A percentile compares a stretch with the other conserved stretches of the same genome.
phyloP scores from a whole-genome alignment of 2,888 invertebrate species.

The Julus scandinavius region DNA sequence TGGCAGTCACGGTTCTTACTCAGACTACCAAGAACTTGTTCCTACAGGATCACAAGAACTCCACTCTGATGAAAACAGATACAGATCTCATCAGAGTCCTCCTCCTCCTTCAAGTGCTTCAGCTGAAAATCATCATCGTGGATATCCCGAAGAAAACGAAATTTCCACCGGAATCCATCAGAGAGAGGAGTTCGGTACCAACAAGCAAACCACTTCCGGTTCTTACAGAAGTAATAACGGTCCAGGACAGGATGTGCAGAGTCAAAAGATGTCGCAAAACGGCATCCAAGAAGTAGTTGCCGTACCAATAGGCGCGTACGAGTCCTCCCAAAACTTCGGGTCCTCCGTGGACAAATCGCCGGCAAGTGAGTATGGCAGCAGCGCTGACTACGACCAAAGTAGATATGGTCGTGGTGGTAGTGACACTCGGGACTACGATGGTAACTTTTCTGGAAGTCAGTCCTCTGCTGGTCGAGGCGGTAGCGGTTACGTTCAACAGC shows the following conservation, averaged over 20 bases:
- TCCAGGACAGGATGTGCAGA: not conserved
- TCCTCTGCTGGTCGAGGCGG: not conserved
- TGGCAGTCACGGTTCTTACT: not conserved
- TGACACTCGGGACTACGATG: not conserved
- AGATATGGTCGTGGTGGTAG: slow-evolving; percentile 26
- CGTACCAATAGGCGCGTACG: not conserved
- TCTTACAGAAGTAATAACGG: not conserved
- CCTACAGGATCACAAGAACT: not conserved
- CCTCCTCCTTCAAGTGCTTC: not conserved
- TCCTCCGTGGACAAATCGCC: not conserved
- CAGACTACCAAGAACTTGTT: not conserved
- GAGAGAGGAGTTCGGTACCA: not conserved
- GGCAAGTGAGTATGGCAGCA: not conserved
- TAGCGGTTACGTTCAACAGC: not conserved
- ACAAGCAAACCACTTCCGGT: not conserved
- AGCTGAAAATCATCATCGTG: not conserved
- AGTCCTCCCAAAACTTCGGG: not conserved
- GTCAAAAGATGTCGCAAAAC: not conserved
- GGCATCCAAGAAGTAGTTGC: not conserved
- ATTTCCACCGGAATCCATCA: not conserved
- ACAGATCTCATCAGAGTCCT: not conserved
- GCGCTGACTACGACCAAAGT: slow-evolving; percentile 6
- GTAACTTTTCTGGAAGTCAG: slow-evolving; percentile 4
- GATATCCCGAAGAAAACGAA: slow-evolving; percentile 6
- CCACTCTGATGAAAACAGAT: not conserved